A percentile compares a stretch with the other conserved stretches of the same genome.
Evolutionary conservation across 2,888 invertebrate species (phyloP).

Genomic region (Abrostola triplasia): DNA sequence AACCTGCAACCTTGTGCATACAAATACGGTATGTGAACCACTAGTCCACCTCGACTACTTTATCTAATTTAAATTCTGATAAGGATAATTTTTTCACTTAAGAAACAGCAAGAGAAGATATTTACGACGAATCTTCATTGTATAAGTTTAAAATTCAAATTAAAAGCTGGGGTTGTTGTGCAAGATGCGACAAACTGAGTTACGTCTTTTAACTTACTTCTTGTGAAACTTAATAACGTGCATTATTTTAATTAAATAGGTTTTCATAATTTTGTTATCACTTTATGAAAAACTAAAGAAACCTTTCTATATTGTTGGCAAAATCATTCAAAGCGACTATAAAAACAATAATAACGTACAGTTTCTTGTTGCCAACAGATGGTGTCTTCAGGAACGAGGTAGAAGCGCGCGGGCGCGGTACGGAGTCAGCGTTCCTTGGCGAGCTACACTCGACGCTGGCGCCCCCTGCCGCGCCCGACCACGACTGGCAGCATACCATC

Average conservation of each 20-base stretch:
- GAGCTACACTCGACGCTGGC: slow-evolving; percentile 85
- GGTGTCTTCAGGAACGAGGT: slow-evolving; percentile 80
- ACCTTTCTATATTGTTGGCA: too few relatives aligned
- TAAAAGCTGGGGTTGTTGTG: background rate
- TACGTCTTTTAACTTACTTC: background rate
- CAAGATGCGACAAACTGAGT: background rate
- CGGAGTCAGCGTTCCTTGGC: slow-evolving; percentile 82
- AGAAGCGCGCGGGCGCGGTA: slow-evolving; percentile 86
- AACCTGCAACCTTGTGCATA: too few relatives aligned
- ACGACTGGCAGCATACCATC: slow-evolving; percentile 82
- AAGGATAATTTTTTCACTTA: background rate
- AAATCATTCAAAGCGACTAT: background rate
- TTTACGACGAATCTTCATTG: background rate
- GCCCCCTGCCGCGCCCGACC: slow-evolving; percentile 83
- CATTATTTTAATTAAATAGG: background rate
- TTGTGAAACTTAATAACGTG: background rate
- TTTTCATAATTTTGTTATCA: too few relatives aligned
- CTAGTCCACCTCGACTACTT: too few relatives aligned
- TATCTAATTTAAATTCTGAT: slow-evolving; percentile 1
- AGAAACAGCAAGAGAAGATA: background rate
- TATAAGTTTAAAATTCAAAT: slow-evolving; percentile 2
- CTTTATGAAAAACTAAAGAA: too few relatives aligned
- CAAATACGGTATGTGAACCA: too few relatives aligned
- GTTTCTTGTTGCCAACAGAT: slow-evolving; percentile 69
- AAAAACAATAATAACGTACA: background rate